phyloP scores from a whole-genome alignment of 2,113 vertebrate species.

The rat (Rattus norvegicus) region DNA sequence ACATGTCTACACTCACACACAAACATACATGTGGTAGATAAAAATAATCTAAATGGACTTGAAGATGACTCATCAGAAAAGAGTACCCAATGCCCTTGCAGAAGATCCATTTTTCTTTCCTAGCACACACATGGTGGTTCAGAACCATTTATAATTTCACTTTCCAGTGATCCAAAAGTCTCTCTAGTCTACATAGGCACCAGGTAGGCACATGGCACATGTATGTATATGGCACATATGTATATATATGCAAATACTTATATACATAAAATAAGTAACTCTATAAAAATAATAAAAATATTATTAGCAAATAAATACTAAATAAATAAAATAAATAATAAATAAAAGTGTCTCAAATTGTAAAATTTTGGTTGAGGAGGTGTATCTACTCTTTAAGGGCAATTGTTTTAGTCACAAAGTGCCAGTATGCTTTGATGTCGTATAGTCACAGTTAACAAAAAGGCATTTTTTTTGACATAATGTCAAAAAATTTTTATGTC shows the following conservation, averaged over 20 bases:
- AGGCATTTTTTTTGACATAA: not conserved
- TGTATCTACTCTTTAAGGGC: not conserved
- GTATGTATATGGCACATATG: not conserved
- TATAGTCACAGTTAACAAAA: not conserved
- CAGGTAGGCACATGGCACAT: not conserved
- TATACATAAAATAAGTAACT: not conserved
- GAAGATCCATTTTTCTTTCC: not conserved
- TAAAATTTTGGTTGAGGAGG: not conserved
- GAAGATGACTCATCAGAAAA: not conserved
- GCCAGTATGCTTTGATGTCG: slow-evolving; percentile 43
- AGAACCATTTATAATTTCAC: not conserved
- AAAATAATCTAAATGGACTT: not conserved
- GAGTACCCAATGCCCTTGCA: not conserved
- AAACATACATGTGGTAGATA: not conserved
- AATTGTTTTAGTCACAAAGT: slow-evolving; percentile 58
- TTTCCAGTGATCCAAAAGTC: not conserved
- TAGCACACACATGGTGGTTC: not conserved
- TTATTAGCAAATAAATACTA: not conserved
- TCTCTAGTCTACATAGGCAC: not conserved
- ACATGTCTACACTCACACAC: not conserved
- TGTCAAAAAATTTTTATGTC: not conserved
- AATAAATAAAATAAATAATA: not conserved
- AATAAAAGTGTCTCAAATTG: slow-evolving; percentile 9
- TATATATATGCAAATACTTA: not conserved
- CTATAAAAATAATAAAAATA: not conserved